Base-by-base conservation (phyloP, 2,888 invertebrate genomes). In the Tetranychus piercei region DNA sequence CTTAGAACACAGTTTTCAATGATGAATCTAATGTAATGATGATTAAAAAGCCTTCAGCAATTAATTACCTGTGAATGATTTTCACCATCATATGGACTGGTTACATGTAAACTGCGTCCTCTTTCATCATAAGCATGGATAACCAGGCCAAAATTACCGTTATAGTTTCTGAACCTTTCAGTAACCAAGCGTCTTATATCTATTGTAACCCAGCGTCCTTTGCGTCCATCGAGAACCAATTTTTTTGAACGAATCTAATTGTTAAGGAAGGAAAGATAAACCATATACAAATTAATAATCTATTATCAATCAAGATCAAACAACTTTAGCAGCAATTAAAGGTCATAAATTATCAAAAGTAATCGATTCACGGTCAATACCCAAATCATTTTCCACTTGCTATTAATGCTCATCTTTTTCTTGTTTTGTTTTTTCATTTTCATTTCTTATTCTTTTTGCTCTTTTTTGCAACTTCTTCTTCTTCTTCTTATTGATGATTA, bases 91-190 rank as follows among this genome's bases (percentile, higher is more conserved):
- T 81, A 82, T 73, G 87, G 86, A 81, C 88, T 88, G n/a, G 88
- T 89, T 79, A 89, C 88, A 71, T 88, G 86, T 34, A 80, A 74
- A 23, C 79, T 78, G 9, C 76, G 74, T 11, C 80, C 80, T n/a
- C 79, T 76, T 7, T 77, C 77, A 73, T 81, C 81, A 15, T 76
- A 78, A 77, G 81, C 87, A 82, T 88, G 89, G 78, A 92, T 86
- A 34, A 90, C 87, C 79, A 92, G 87, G 67, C 90, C 91, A 79
- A 89, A 86, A 81, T 89, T 89, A 79, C 88, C 88, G 75, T 88
- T 84, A 4, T 89, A 88, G 81, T 88, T 86, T 78, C 87, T 87
- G 82, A 89, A 88, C 88, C 91, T 91, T 79, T 89, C 77, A 72
- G 87, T 86, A 64, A 91, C 88, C 83, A 90, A 86, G 71, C 87